Evolutionary conservation across 2,888 invertebrate genomes (phyloP).

Genomic region (Chrysina gloriosa): DNA sequence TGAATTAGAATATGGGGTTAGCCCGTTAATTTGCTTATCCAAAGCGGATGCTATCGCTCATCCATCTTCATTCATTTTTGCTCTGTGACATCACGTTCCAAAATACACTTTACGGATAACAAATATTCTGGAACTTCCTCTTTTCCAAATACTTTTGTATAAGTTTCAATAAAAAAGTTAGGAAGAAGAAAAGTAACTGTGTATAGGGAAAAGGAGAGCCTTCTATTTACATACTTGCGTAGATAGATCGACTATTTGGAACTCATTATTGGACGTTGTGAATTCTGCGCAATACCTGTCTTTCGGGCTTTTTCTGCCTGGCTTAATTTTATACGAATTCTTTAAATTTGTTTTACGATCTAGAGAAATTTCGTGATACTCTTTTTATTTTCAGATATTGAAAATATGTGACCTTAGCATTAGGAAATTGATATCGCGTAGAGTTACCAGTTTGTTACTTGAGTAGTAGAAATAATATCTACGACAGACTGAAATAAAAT

Average conservation of each 20-base stretch:
- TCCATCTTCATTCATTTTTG: slow-evolving; percentile 1
- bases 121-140: not conserved
- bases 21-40: not conserved
- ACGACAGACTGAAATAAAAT: no score
- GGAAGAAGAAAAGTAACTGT: not conserved
- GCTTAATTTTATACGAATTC: no score
- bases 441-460: no score
- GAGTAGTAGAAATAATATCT: no score
- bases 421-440: no score
- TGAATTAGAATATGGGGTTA: not conserved
- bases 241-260: not conserved
- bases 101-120: not conserved
- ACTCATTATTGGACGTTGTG: not conserved
- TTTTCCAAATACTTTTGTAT: not conserved
- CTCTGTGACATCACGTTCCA: not conserved
- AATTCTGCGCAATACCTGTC: no score
- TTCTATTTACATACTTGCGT: not conserved
- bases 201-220: not conserved
- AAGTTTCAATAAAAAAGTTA: not conserved
- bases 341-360: no score
- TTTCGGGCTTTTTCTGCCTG: no score
- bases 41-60: not conserved
- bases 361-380: no score
- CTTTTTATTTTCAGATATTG: no score
- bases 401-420: no score